Evolutionary conservation across 1,140 invertebrate genomes (phyloP).

Genomic region (Orchesella cincta): DNA sequence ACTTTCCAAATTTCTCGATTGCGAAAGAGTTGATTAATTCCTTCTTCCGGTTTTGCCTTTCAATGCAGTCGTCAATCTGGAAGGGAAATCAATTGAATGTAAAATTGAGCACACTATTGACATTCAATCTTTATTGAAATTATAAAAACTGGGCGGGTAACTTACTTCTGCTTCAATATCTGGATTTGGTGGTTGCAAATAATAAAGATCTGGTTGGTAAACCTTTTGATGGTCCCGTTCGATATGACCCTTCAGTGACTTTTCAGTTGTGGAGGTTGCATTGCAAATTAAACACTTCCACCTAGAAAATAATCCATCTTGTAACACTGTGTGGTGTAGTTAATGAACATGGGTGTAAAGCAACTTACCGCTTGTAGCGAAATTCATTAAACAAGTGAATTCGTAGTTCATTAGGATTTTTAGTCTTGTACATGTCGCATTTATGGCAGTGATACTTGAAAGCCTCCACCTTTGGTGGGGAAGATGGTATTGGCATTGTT

Average conservation of each 20-base stretch:
- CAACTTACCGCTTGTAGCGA: conserved; percentile 58
- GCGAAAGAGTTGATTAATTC: conserved; percentile 4
- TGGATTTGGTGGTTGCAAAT: conserved; percentile 18
- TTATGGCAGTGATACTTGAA: conserved; percentile 57
- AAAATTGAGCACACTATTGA: background rate
- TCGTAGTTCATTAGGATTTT: conserved; percentile 59
- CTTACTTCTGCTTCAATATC: conserved; percentile 32
- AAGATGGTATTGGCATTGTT: conserved; percentile 49
- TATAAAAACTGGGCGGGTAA: background rate
- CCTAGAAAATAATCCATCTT: conserved; percentile 29
- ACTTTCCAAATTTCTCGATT: background rate
- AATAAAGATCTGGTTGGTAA: conserved; percentile 12
- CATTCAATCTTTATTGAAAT: background rate
- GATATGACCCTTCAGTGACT: conserved; percentile 43
- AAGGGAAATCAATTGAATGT: conserved; percentile 6
- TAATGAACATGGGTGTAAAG: background rate
- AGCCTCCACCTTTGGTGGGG: conserved; percentile 43
- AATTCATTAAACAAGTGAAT: conserved; percentile 63
- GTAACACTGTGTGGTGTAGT: background rate
- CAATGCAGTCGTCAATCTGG: conserved; percentile 32
- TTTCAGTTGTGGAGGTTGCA: conserved; percentile 31
- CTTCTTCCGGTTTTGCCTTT: background rate
- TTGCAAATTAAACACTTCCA: conserved; percentile 39
- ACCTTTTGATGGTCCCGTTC: conserved; percentile 34
- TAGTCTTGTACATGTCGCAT: conserved; percentile 60